phyloP scores from a whole-genome alignment of 2,797 vertebrate species.

The Lagorchestes hirsutus region DNA sequence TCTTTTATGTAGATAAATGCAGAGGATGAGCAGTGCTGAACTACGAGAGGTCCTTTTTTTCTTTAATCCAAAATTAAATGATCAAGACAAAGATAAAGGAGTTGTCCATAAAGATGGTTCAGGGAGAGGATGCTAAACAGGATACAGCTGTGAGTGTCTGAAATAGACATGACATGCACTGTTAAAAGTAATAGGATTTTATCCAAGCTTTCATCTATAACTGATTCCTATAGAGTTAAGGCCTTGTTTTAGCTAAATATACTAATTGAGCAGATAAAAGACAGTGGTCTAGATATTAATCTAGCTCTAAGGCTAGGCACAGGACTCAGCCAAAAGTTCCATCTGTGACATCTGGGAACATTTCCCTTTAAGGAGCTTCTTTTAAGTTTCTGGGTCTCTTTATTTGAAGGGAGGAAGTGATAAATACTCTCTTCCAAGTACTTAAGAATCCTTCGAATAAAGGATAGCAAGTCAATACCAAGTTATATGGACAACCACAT shows the following conservation, averaged over 20 bases:
- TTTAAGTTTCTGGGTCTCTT: not conserved
- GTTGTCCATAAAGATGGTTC: not conserved
- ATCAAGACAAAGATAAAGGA: not conserved
- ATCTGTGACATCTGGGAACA: too few species aligned
- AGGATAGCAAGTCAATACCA: not conserved
- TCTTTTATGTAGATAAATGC: not conserved
- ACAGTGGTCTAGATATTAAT: not conserved
- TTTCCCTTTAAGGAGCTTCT: not conserved
- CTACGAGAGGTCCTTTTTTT: fast-evolving
- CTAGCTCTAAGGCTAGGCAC: not conserved
- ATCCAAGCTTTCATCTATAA: not conserved
- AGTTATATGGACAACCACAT: fast-evolving
- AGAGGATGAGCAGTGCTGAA: not conserved
- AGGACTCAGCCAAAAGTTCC: not conserved
- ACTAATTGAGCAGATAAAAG: not conserved
- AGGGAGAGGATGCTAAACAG: fast-evolving
- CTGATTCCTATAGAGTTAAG: not conserved
- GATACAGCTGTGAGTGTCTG: not conserved
- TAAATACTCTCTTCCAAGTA: fast-evolving
- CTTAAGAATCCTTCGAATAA: fast-evolving
- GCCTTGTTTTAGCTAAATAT: not conserved
- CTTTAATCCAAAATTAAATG: not conserved
- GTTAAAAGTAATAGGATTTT: not conserved
- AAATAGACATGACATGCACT: not conserved
- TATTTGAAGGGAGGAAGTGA: not conserved